These are phyloP conservation scores for Amblyopsis hoosieri DNA, from an alignment of 2,797 vertebrate species.

Conservation along the genomic window DNA sequence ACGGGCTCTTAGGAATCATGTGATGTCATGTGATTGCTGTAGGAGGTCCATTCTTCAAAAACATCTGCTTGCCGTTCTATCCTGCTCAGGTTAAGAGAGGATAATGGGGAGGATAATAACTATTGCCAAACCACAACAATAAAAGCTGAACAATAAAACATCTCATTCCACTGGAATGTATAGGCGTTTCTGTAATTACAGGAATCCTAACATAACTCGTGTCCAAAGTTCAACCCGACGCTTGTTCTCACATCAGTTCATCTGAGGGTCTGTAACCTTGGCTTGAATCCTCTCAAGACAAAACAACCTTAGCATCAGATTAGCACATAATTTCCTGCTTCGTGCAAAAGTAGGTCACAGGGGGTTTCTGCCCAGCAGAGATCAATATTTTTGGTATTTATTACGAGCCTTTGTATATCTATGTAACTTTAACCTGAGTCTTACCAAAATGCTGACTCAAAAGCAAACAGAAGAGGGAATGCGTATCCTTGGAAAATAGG, in stretches of 20 bases:
- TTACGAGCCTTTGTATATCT: conserved; percentile 30
- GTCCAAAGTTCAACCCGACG: conserved; percentile 12
- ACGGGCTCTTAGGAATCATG: no score
- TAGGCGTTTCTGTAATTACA: conserved; percentile 25
- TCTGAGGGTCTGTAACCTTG: conserved; percentile 37
- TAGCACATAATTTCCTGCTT: conserved; percentile 21
- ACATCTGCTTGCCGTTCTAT: conserved; percentile 48
- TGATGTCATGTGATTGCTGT: conserved; percentile 7
- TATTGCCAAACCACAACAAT: conserved; percentile 35
- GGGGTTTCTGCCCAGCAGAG: conserved; percentile 23
- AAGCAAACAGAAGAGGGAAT: conserved; percentile 21
- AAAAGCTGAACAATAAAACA: conserved; percentile 45
- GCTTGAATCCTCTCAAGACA: conserved; percentile 40
- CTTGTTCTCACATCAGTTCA: conserved; percentile 10
- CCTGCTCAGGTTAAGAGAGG: conserved; percentile 31
- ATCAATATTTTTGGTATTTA: conserved; percentile 31
- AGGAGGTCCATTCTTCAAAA: conserved; percentile 29
- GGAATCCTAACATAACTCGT: background rate
- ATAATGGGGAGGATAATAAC: conserved; percentile 1
- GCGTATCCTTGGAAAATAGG: conserved; percentile 26
- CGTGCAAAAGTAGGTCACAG: conserved; percentile 23
- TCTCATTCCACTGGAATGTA: conserved; percentile 48
- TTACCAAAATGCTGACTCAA: conserved; percentile 21
- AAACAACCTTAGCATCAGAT: conserved; percentile 44
- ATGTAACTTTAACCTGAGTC: background rate